Conservation (phyloP, 1,140 invertebrate genomes). For the Cotesia vestalis region DNA sequence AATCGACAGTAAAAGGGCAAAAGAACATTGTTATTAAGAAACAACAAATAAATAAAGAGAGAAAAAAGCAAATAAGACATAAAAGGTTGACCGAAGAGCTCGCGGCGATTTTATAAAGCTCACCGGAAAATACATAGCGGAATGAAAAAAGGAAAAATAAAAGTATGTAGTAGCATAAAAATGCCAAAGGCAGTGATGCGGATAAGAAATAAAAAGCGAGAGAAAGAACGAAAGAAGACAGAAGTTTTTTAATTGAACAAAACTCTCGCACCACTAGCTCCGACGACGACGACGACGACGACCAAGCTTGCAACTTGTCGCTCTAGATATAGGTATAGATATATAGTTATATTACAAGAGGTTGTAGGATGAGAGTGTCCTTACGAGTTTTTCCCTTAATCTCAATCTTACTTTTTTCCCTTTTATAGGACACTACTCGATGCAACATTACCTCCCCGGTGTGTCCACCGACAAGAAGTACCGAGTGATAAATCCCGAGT, state of each 20-base stretch:
- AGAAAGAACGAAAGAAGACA: constrained; percentile 1
- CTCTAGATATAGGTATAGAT: not conserved
- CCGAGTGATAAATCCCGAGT: constrained; percentile 56
- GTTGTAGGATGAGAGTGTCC: too few species aligned
- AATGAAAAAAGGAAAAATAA: too few species aligned
- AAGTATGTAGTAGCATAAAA: not conserved
- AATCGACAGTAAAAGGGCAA: too few species aligned
- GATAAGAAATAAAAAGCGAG: not conserved
- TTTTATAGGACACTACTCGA: too few species aligned
- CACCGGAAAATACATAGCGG: too few species aligned
- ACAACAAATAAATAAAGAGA: too few species aligned
- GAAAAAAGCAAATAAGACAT: too few species aligned
- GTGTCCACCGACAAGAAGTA: constrained; percentile 46
- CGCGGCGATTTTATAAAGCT: too few species aligned
- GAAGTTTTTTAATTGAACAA: constrained; percentile 10
- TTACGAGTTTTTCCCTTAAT: not conserved
- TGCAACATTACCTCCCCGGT: too few species aligned
- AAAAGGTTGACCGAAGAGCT: too few species aligned
- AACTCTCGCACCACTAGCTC: not conserved
- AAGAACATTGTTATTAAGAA: too few species aligned
- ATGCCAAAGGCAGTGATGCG: constrained; percentile 6
- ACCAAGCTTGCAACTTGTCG: not conserved
- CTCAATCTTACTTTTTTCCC: not conserved
- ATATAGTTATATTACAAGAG: not conserved
- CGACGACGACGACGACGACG: not conserved